Base-by-base conservation (phyloP, 1,140 invertebrate genomes). In the Diabrotica virgifera region DNA sequence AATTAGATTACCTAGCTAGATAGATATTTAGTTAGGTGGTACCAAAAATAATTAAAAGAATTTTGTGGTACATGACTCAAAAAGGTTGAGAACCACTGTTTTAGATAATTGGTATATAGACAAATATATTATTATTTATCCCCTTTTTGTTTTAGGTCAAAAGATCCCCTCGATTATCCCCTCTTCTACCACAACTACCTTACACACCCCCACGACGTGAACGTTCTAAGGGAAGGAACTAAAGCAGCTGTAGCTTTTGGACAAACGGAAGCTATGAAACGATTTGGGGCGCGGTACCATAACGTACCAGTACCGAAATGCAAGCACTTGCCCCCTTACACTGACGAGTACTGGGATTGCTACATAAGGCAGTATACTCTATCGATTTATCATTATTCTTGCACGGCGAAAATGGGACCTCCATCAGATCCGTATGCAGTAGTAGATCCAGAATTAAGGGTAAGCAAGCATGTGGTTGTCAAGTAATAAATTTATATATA, bases 151-250 rank as follows among this genome's bases (percentile, higher is more conserved):
- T 53, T 12, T 35, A 62, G 60, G 13, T 89, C 86, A 0, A 90
- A 87, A 38, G 89, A 98, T 80, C 94, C 95, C 0, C 79, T 91
- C 5, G 85, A 92, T 5, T 90, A 94, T 78, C 96, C 96, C 0
- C 77, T 94, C 5, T 84, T 98, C 61, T 90, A 92, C 71, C 93
- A 96, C 70, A 96, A 95, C 74, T 96, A 96, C 74, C 80, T 96
- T 37, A 91, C 90, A 0, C 86, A 94, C 80, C 88, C 87, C 0
- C 86, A 91, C 36, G 93, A 95, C 69, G 87, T 94, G 0, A 80
- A 86, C 14, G 89, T 92, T 0, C 73, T 95, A 46, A 80, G 91
- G 53, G 91, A 95, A 80, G 93, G 93, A 12, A 89, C 94, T 2
- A 95, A 95, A 77, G 89, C 91, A 0, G 89, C 89, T 0, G 77